Percentiles rank a stretch among this genome's conserved stretches.
Conservation (phyloP, 2,797 vertebrate genomes). For the Esox masquinongy region DNA sequence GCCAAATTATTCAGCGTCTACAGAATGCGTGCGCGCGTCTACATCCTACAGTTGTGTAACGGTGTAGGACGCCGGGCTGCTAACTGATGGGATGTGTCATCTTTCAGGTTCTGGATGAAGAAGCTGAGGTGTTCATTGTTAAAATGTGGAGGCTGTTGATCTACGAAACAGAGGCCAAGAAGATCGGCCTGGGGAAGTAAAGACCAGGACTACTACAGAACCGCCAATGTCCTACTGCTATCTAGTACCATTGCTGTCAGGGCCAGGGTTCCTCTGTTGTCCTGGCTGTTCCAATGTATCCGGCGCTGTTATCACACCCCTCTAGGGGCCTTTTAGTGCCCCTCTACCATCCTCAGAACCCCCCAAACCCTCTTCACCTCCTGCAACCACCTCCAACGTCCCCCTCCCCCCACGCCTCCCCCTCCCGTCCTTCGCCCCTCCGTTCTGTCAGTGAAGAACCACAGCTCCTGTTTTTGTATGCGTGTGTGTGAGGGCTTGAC, state of each 20-base stretch:
- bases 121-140: conserved; percentile 99
- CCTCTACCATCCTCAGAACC: not conserved
- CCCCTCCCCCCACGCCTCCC: too few relatives aligned
- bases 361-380: too few relatives aligned
- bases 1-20: too few relatives aligned
- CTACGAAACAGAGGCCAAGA: conserved; percentile 99
- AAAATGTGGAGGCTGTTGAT: conserved; percentile 99
- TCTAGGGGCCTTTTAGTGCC: not conserved
- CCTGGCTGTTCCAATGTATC: not conserved
- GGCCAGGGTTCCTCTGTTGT: not conserved
- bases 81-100: not conserved
- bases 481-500: too few relatives aligned
- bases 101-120: conserved; percentile 94
- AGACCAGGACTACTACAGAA: conserved; percentile 9
- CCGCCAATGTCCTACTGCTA: not conserved
- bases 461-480: too few relatives aligned
- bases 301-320: not conserved
- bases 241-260: not conserved
- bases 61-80: not conserved
- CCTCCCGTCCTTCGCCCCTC: too few relatives aligned
- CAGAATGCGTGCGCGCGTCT: not conserved
- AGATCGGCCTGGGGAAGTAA: conserved; percentile 98
- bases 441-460: not conserved
- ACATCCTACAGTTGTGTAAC: too few relatives aligned
- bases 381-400: too few relatives aligned